phyloP scores from a whole-genome alignment of 2,888 invertebrate genomes.

The Hypolimnas misippus region DNA sequence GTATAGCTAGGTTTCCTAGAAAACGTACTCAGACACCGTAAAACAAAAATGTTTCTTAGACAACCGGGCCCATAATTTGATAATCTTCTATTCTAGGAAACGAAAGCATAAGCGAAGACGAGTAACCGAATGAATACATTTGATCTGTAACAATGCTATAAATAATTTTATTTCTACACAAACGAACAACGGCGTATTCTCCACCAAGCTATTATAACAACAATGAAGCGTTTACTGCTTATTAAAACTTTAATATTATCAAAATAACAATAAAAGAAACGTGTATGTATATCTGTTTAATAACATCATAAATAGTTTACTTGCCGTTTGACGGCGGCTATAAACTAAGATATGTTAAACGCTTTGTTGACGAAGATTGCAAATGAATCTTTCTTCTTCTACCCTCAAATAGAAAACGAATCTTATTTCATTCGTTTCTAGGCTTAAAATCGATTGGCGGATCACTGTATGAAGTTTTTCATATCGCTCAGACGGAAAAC shows the following conservation, averaged over 20 bases:
- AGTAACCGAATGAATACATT: not conserved
- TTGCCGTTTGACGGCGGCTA: conserved; percentile 63
- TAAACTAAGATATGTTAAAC: conserved; percentile 77
- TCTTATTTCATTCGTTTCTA: conserved; percentile 45
- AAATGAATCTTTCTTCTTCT: conserved; percentile 65
- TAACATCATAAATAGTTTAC: conserved; percentile 68
- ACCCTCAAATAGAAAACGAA: conserved; percentile 43
- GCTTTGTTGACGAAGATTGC: conserved; percentile 65
- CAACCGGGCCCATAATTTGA: too few species aligned
- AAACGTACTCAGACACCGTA: too few species aligned
- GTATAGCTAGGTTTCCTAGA: too few species aligned
- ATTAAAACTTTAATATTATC: conserved; percentile 40
- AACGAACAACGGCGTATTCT: conserved; percentile 19
- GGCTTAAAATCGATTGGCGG: conserved; percentile 47
- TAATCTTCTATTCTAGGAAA: too few species aligned
- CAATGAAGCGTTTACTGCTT: conserved; percentile 41
- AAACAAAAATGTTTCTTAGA: too few species aligned
- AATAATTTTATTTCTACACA: conserved; percentile 7
- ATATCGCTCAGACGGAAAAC: conserved; percentile 76
- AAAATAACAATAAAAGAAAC: conserved; percentile 41
- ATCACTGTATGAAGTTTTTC: conserved; percentile 69
- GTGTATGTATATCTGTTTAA: conserved; percentile 49
- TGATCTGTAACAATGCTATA: not conserved
- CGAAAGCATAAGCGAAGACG: not conserved
- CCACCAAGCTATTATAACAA: conserved; percentile 30